Conservation (phyloP, 2,113 vertebrate species). For the Ictidomys tridecemlineatus region DNA sequence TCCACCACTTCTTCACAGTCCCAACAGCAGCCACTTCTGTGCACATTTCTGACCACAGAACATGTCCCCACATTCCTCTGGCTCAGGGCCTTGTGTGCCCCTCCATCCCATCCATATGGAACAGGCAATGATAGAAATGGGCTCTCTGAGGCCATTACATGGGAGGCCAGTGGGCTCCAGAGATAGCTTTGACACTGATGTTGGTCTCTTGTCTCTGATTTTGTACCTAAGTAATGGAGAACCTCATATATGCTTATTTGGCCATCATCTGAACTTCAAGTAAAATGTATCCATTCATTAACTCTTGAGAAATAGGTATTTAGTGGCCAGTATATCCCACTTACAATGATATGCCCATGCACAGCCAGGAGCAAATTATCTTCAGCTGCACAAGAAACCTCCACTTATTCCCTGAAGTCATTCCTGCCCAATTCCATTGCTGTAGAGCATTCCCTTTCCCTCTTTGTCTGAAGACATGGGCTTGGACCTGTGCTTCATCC, state of each 20-base stretch:
- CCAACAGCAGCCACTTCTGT: neutral
- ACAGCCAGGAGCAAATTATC: fast-evolving
- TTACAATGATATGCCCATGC: fast-evolving
- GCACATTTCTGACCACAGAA: neutral
- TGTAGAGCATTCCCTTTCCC: neutral
- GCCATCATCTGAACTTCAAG: too few relatives aligned
- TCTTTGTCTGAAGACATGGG: neutral
- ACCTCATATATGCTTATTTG: neutral
- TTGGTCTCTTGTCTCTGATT: neutral
- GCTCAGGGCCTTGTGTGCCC: too few relatives aligned
- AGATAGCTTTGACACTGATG: neutral
- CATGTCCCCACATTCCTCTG: neutral
- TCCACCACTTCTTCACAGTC: neutral
- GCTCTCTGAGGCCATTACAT: neutral
- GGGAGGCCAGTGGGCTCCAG: neutral
- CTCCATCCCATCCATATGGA: fast-evolving
- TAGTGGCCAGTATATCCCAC: fast-evolving
- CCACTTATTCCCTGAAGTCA: too few relatives aligned
- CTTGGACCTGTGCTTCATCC: too few relatives aligned
- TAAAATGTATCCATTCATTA: neutral
- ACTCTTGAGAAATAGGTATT: fast-evolving
- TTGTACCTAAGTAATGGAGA: neutral
- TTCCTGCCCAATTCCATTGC: neutral
- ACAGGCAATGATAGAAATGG: neutral
- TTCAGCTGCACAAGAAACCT: neutral